Evolutionary conservation across 2,888 invertebrate species (phyloP), one percentile per base, ranked within the genome.

Genomic region (Autographa pulchrina): DNA sequence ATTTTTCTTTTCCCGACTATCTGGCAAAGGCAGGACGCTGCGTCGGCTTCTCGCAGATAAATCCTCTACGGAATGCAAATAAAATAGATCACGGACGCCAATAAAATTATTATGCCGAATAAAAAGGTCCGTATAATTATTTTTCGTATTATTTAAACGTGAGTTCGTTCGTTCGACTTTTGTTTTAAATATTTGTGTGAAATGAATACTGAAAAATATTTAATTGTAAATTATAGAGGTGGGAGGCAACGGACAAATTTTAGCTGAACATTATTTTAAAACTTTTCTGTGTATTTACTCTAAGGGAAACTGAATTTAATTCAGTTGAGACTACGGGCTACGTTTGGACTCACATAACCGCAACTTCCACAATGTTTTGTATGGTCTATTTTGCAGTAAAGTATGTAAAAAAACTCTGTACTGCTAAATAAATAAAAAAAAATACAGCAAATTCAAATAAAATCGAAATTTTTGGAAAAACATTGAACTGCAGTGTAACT

Each of bases 1-100:
- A 91, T 92, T 90, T 91, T 89, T 91, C 90, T 90, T 86, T 80
- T 79, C 80, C 83, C 74, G 73, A 78, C 88, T 90, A 90, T 90
- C 91, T 88, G 87, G 86, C 84, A 77, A 70, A 66, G 77, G 86
- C 88, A 90, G 89, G 87, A 86, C 85, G 90, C 90, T 86, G 84
- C 86, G 86, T 88, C 85, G 80, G 86, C 88, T 88, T 87, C 85
- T 89, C 84, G 79, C 82, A 82, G 87, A 90, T 90, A 91, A 91
- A 90, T 88, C 86, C 78, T 81, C 78, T 64, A 84, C 85, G 70
- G 89, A 90, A 92, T 92, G 87, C 86, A 89, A 92, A 91, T 84
- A 84, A 84, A 77, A 80, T 81, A 76, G 74, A 84, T 84, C 74
- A 77, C 61, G 60, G 72, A 65, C 68, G 65, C 72, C 77, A 78